Evolutionary conservation across 2,888 invertebrate species (phyloP).

Genomic region (Leptinotarsa juncta): DNA sequence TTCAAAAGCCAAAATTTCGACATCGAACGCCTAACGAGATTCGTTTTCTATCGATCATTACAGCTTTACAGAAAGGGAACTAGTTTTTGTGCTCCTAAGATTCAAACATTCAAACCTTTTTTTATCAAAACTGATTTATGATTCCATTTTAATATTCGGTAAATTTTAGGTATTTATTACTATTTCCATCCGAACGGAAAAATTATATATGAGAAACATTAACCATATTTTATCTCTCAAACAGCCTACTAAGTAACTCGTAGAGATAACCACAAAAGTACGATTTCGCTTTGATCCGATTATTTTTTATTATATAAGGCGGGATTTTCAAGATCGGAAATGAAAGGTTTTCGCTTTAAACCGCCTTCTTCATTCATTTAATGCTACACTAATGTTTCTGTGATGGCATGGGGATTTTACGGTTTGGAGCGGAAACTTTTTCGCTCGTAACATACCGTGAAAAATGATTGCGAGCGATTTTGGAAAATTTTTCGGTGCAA

Average conservation of each 20-base stretch:
- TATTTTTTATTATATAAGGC: not conserved
- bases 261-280: not conserved
- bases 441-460: constrained; percentile 3
- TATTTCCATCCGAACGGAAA: too few species aligned
- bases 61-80: too few species aligned
- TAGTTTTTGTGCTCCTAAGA: too few species aligned
- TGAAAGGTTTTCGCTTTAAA: not conserved
- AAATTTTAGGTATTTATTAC: too few species aligned
- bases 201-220: not conserved
- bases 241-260: not conserved
- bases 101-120: too few species aligned
- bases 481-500: constrained; percentile 1
- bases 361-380: not conserved
- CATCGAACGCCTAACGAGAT: too few species aligned
- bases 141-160: too few species aligned
- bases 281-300: not conserved
- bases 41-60: too few species aligned
- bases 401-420: constrained; percentile 12
- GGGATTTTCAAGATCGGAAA: not conserved
- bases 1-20: too few species aligned
- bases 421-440: not conserved
- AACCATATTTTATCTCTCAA: not conserved
- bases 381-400: not conserved
- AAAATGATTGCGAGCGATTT: not conserved
- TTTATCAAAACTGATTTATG: too few species aligned